Conservation (phyloP, 2,797 vertebrate genomes). For the Lithobates pipiens region DNA sequence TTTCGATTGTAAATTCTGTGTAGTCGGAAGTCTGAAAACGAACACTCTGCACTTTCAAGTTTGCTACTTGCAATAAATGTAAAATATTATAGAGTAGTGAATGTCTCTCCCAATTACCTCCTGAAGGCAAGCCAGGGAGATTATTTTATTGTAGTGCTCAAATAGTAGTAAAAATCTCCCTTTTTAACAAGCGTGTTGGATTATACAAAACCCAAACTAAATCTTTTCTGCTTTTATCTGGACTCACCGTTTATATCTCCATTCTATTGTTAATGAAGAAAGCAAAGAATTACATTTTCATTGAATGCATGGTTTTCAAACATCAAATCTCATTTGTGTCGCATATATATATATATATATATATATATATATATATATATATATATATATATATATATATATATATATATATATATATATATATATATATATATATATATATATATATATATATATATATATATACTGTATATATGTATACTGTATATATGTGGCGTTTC, state of each 20-base stretch:
- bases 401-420: too few relatives aligned
- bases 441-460: too few relatives aligned
- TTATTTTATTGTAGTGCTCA: not conserved
- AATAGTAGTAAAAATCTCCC: conserved; percentile 5
- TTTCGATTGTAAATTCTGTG: too few relatives aligned
- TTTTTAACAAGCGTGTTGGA: not conserved
- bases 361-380: too few relatives aligned
- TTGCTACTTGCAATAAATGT: not conserved
- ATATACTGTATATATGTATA: too few relatives aligned
- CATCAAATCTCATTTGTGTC: not conserved
- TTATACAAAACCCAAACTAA: not conserved
- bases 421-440: too few relatives aligned
- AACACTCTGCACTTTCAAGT: not conserved
- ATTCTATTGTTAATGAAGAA: not conserved
- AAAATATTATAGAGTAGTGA: not conserved
- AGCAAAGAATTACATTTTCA: not conserved
- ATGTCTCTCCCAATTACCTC: not conserved
- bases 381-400: too few relatives aligned
- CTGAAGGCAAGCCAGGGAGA: not conserved
- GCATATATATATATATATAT: too few relatives aligned
- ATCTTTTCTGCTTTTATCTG: not conserved
- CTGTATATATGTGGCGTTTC: too few relatives aligned
- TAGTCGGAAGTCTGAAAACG: too few relatives aligned
- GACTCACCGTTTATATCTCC: too few relatives aligned
- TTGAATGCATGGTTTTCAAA: not conserved